Conservation (phyloP, 2,888 invertebrate species). For the Abrostola tripartita region DNA sequence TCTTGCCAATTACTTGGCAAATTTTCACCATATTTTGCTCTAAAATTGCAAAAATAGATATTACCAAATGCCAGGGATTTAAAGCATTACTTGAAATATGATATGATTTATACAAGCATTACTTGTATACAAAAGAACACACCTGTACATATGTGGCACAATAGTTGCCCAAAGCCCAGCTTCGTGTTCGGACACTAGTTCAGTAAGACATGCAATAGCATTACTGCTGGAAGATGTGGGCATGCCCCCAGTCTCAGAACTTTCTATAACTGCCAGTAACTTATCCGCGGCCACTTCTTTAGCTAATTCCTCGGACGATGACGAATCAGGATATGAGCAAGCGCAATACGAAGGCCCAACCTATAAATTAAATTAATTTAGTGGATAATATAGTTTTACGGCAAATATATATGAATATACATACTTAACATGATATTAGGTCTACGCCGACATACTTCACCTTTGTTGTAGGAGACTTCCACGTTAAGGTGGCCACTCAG, state of each 20-base stretch:
- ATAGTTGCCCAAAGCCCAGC: conserved; percentile 89
- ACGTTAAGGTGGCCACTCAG: no score
- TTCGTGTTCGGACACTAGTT: conserved; percentile 81
- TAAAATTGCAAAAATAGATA: conserved; percentile 66
- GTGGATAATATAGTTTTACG: background rate
- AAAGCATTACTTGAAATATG: no score
- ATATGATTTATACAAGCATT: no score
- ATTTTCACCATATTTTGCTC: conserved; percentile 89
- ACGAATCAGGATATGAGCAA: conserved; percentile 81
- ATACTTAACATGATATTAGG: no score
- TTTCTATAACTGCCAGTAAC: conserved; percentile 74
- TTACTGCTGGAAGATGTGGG: conserved; percentile 68
- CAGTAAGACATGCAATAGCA: conserved; percentile 71
- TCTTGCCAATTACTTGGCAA: conserved; percentile 92
- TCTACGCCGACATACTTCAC: no score
- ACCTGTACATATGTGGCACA: conserved; percentile 88
- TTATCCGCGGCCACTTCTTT: conserved; percentile 80
- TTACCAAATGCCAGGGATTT: background rate
- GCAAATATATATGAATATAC: no score
- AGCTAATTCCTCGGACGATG: conserved; percentile 78
- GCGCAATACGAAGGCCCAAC: conserved; percentile 75
- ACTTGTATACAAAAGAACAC: conserved; percentile 1
- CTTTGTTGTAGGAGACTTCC: no score
- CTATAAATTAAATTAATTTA: conserved; percentile 55
- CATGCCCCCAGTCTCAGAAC: conserved; percentile 72